phyloP scores from a whole-genome alignment of 2,888 invertebrate genomes.

The Cantharis lateralis region DNA sequence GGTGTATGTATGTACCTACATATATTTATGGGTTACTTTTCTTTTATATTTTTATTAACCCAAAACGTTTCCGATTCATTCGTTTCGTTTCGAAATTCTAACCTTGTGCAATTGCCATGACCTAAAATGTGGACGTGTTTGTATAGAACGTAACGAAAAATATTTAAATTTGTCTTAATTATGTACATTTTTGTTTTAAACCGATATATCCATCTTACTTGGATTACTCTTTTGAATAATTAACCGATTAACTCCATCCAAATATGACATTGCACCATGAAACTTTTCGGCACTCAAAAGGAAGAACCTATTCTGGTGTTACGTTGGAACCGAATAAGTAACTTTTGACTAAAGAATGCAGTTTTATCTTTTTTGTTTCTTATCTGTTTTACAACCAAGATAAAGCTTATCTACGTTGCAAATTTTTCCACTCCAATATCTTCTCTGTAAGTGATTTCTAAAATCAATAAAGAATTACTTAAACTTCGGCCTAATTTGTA shows the following conservation, averaged over 20 bases:
- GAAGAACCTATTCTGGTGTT: background rate
- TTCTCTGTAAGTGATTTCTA: background rate
- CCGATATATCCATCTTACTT: background rate
- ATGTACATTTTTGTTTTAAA: background rate
- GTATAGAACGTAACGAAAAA: background rate
- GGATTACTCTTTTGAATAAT: background rate
- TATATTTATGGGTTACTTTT: background rate
- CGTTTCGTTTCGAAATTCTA: background rate
- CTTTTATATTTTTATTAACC: background rate
- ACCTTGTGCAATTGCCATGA: constrained; percentile 10
- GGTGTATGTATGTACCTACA: too few species aligned
- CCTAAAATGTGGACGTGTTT: background rate
- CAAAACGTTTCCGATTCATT: constrained; percentile 2
- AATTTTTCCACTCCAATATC: background rate
- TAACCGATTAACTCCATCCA: background rate
- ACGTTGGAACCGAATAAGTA: background rate
- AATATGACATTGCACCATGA: background rate
- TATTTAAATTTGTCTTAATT: background rate
- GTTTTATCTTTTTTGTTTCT: background rate
- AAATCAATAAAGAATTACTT: background rate
- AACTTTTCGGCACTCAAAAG: background rate
- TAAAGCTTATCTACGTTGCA: background rate
- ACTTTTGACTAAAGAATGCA: background rate
- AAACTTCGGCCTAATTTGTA: background rate
- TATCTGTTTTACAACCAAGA: background rate